Base-by-base conservation (phyloP, 2,797 vertebrate genomes). In the Hypotaenidia okinawae region DNA sequence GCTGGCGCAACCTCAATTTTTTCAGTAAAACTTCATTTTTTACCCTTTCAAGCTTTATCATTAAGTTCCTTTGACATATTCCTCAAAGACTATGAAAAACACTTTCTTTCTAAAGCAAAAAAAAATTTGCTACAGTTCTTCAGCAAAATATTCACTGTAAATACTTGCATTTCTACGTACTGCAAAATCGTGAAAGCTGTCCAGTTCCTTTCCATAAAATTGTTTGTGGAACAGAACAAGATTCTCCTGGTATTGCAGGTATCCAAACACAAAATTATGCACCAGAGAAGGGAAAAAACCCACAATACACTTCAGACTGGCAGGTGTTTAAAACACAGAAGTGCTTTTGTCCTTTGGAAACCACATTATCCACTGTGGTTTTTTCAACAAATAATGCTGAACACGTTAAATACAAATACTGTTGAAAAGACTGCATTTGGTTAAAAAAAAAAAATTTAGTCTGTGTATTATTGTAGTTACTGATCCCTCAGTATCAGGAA, bases 1-100 rank as follows among this genome's bases (percentile, higher is more conserved):
- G 97, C 98, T 98, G 98, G 97, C 98, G 98, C 97, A 98, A 98
- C 96, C 96, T 93, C 93, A 82, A 76, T 93, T 70, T 76, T 89
- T 91, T 94, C 81, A 83, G 79, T 68, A 94, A 92, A 95, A 93
- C 21, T 93, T 52, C 2, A 12, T 47, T 77, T 76, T 81, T 69
- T 2, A 80, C 54, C 57, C n/a, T 81, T 69, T 89, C 74, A 61
- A 90, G 28, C 16, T 93, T 64, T 63, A 51, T 63, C 35, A 76
- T 51, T 54, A 72, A 78, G 28, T 33, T 47, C n/a, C 39, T 93
- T 80, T 77, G 59, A 39, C 33, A 47, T 30, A 78, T n/a, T 83
- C 37, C 82, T 89, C 3, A 1, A 79, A 59, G 39, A 62, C 35
- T 79, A 93, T 25, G 39, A 76, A 57, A 90, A 54, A 3, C 9